phyloP scores from a whole-genome alignment of 2,113 vertebrate genomes.

The Lonchura striata region DNA sequence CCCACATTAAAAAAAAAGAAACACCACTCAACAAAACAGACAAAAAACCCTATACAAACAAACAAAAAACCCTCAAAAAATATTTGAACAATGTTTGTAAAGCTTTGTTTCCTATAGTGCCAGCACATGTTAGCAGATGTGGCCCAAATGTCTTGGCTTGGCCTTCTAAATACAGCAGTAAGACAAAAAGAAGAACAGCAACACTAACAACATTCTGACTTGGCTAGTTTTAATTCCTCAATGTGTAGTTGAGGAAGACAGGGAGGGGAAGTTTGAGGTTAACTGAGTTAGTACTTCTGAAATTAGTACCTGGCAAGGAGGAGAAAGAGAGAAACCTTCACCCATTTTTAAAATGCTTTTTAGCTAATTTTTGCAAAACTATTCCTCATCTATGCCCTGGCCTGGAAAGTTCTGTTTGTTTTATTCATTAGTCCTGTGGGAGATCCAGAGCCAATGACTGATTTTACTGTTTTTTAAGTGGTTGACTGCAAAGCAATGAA shows the following conservation, averaged over 20 bases:
- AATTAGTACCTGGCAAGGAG: neutral
- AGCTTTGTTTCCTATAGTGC: neutral
- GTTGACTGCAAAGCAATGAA: neutral
- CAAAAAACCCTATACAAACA: neutral
- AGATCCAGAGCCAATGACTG: neutral
- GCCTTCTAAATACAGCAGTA: neutral
- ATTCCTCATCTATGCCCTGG: neutral
- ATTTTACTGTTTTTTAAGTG: neutral
- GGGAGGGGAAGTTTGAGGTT: neutral
- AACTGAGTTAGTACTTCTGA: neutral
- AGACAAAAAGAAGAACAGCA: neutral
- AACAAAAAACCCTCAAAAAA: neutral
- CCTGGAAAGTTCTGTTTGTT: neutral
- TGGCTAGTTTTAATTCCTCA: slow-evolving; percentile 13
- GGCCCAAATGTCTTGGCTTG: neutral
- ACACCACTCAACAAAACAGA: neutral
- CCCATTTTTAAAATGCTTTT: neutral
- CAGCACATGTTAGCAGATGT: neutral
- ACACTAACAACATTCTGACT: neutral
- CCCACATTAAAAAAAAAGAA: neutral
- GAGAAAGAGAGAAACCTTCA: neutral
- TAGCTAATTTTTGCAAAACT: neutral
- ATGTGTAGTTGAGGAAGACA: neutral
- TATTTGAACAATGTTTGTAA: neutral
- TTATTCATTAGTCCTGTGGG: neutral